Conservation (phyloP, 2,888 invertebrate species). For the Smittia aterrima region DNA sequence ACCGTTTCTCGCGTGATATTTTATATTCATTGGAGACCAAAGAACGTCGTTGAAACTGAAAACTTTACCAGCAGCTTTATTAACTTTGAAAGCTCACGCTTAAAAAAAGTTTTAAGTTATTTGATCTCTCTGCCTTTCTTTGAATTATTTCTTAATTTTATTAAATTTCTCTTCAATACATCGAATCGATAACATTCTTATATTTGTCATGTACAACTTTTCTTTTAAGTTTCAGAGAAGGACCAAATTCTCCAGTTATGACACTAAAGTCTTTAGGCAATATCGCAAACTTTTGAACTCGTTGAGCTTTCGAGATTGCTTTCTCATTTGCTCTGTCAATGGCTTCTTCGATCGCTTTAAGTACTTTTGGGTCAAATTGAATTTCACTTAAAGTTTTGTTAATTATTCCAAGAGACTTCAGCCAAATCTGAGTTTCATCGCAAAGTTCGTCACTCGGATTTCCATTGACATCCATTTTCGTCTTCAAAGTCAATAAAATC, state of each 20-base stretch:
- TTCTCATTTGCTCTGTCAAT: constrained; percentile 73
- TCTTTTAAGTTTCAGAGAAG: constrained; percentile 83
- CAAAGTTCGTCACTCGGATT: constrained; percentile 70
- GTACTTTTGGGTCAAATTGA: constrained; percentile 60
- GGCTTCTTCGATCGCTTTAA: constrained; percentile 73
- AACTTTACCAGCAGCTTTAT: too few species aligned
- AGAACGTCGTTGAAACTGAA: too few species aligned
- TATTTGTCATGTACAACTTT: constrained; percentile 76
- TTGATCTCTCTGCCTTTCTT: too few species aligned
- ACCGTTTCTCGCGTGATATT: too few species aligned
- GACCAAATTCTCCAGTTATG: constrained; percentile 82
- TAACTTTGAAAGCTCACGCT: too few species aligned
- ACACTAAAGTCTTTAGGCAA: constrained; percentile 84
- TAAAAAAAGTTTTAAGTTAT: too few species aligned
- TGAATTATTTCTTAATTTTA: too few species aligned
- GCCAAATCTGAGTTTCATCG: constrained; percentile 67
- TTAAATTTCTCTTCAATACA: too few species aligned
- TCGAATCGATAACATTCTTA: constrained; percentile 73
- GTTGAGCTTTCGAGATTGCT: constrained; percentile 83
- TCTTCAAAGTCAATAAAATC: constrained; percentile 80
- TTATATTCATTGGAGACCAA: too few species aligned
- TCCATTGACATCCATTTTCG: constrained; percentile 69
- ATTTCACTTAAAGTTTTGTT: constrained; percentile 72
- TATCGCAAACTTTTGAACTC: constrained; percentile 81
- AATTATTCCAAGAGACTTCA: constrained; percentile 63